Conservation (phyloP, 2,797 vertebrate genomes). For the Cynopterus sphinx region DNA sequence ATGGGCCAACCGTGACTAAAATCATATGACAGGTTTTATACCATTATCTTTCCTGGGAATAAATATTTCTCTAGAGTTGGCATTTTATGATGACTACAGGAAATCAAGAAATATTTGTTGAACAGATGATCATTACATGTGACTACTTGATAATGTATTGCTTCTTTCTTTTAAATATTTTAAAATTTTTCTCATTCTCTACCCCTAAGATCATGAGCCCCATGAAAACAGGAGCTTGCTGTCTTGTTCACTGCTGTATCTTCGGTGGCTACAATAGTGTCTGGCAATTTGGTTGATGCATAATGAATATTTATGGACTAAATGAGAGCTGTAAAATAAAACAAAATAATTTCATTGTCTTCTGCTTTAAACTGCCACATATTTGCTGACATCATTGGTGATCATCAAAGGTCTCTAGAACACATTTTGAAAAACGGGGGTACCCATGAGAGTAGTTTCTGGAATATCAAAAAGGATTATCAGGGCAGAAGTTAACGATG, state of each 20-base stretch:
- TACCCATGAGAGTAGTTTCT: background rate
- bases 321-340: background rate
- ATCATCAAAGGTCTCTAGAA: background rate
- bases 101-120: background rate
- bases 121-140: background rate
- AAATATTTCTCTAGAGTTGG: background rate
- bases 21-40: background rate
- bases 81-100: background rate
- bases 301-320: background rate
- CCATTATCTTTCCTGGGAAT: background rate
- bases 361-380: background rate
- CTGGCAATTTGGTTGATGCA: background rate
- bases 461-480: background rate
- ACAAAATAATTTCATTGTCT: background rate
- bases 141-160: background rate
- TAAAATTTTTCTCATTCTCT: background rate
- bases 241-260: background rate
- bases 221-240: background rate
- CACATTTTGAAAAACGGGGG: background rate
- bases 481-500: background rate
- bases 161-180: background rate
- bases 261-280: background rate
- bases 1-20: background rate
- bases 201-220: background rate
- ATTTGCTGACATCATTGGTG: background rate